These are phyloP conservation scores for Chloropsis cyanopogon DNA, from an alignment of 2,113 vertebrate genomes.

Conservation along the genomic window DNA sequence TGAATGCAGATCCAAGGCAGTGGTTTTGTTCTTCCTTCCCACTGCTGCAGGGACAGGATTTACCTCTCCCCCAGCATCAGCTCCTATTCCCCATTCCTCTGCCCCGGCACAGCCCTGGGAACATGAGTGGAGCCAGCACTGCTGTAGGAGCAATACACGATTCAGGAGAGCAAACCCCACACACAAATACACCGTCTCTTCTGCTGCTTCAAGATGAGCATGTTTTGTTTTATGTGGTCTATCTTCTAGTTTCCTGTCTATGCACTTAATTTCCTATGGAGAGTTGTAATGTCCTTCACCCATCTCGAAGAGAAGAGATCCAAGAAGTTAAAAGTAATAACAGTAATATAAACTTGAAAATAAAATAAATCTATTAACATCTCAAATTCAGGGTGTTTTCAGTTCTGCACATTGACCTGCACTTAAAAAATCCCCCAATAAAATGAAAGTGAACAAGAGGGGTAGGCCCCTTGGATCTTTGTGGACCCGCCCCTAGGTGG, in stretches of 20 bases:
- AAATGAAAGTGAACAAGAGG: background rate
- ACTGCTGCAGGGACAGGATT: background rate
- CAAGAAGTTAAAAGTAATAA: background rate
- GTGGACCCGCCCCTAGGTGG: background rate
- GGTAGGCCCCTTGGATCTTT: rapidly evolving
- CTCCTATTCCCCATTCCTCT: background rate
- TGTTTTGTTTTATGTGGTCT: background rate
- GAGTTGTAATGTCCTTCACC: background rate
- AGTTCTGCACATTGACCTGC: background rate
- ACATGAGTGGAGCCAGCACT: rapidly evolving
- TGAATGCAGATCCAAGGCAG: background rate
- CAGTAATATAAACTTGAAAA: background rate
- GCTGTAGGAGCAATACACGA: background rate
- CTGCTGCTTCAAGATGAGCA: background rate
- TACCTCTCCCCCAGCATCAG: background rate
- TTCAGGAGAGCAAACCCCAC: background rate
- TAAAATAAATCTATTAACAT: background rate
- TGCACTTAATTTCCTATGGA: background rate
- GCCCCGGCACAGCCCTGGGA: rapidly evolving
- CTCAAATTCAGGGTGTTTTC: background rate
- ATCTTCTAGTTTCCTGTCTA: background rate
- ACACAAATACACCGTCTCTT: background rate
- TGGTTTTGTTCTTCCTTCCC: background rate
- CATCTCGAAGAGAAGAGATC: background rate
- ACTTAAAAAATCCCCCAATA: background rate